phyloP scores from a whole-genome alignment of 2,113 vertebrate genomes.

The Ovis aries region ARS-UI_Ramb_v3.0 NC_056072.1:14466501-14467000 shows the following conservation, averaged over 20 bases:
- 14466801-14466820: neutral
- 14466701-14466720: neutral
- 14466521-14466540: neutral
- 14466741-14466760: neutral
- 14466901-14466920: neutral
- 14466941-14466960: neutral
- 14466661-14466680: neutral
- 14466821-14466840: neutral
- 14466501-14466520: neutral
- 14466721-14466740: constrained; percentile 48
- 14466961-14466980: neutral
- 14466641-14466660: neutral
- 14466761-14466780: neutral
- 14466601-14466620: neutral
- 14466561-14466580: neutral
- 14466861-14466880: neutral
- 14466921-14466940: neutral
- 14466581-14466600: neutral
- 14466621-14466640: neutral
- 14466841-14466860: neutral
- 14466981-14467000: neutral
- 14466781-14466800: neutral
- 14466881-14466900: neutral
- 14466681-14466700: rapidly evolving
- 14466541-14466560: neutral